These are phyloP conservation scores for Axis porcinus DNA, from an alignment of 2,113 vertebrate species.

Conservation along the genomic window DNA sequence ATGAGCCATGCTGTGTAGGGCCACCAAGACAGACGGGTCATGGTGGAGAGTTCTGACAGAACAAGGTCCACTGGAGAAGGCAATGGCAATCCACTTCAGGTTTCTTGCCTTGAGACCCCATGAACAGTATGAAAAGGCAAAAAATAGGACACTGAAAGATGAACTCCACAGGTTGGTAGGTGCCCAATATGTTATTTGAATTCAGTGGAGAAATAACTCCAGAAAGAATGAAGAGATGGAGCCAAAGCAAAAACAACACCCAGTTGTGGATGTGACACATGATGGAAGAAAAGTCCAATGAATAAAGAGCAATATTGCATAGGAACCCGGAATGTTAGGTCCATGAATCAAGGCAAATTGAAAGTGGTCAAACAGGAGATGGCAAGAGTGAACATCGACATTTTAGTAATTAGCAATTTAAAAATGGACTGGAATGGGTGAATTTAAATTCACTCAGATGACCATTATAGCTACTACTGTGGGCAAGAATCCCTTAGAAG, in stretches of 20 bases:
- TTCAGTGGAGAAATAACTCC: not conserved
- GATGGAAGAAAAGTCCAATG: not conserved
- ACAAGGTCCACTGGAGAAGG: not conserved
- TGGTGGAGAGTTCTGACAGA: not conserved
- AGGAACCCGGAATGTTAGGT: not conserved
- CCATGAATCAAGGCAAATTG: not conserved
- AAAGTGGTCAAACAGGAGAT: not conserved
- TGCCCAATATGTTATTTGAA: not conserved
- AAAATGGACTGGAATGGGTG: not conserved
- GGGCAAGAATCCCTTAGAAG: not conserved
- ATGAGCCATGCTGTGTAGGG: not conserved
- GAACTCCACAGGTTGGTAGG: not conserved
- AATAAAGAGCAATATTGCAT: not conserved
- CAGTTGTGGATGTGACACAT: not conserved
- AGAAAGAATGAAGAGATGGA: not conserved
- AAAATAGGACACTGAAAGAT: not conserved
- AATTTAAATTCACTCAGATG: not conserved
- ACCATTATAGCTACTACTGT: not conserved
- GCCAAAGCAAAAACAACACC: not conserved
- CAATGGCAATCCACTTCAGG: not conserved
- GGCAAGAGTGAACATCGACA: fast-evolving
- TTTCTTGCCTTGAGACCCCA: not conserved
- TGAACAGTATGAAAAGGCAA: not conserved
- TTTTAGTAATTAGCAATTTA: not conserved
- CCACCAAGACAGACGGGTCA: not conserved